phyloP scores from a whole-genome alignment of 2,888 invertebrate genomes.

The Eumacrocentrus americanus region DNA sequence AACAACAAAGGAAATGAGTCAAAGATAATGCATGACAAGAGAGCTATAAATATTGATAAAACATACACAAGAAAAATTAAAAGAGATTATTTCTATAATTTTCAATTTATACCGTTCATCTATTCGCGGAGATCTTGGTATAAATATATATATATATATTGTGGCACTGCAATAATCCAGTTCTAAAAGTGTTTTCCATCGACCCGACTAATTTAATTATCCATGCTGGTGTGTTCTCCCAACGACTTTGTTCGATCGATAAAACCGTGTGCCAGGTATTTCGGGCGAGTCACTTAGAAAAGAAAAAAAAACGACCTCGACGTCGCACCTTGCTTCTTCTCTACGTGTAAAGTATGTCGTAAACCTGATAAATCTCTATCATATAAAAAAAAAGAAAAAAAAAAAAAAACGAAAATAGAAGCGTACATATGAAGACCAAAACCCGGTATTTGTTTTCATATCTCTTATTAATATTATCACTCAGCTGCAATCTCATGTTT shows the following conservation, averaged over 20 bases:
- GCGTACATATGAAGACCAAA: neutral
- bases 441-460: no score
- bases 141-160: neutral
- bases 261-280: slow-evolving; percentile 2
- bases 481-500: neutral
- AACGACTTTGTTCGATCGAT: neutral
- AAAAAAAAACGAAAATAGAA: neutral
- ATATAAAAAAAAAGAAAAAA: neutral
- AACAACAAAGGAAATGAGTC: neutral
- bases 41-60: no score
- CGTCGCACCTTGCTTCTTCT: neutral
- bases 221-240: slow-evolving; percentile 22
- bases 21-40: neutral
- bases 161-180: slow-evolving; percentile 23
- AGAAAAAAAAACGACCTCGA: neutral
- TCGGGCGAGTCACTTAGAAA: neutral
- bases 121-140: no score
- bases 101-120: no score
- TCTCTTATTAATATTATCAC: neutral
- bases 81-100: no score
- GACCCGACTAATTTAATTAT: slow-evolving; percentile 28
- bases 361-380: neutral
- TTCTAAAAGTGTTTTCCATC: slow-evolving; percentile 29
- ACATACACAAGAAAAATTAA: no score
- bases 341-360: no score